These are phyloP conservation scores for Rapana venosa DNA, from an alignment of 2,888 invertebrate genomes.

Conservation along the genomic window DNA sequence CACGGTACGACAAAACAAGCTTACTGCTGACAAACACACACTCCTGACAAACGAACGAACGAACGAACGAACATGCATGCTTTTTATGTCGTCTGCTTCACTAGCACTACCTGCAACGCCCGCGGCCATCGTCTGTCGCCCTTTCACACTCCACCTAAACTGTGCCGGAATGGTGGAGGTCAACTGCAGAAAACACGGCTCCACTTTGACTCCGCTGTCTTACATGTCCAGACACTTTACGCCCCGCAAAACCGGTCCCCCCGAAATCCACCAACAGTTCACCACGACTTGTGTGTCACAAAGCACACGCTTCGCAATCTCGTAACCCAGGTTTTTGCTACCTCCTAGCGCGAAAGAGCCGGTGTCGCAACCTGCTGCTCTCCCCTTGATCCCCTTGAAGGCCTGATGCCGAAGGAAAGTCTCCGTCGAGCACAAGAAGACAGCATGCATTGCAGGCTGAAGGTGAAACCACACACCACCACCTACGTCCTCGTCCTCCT, in stretches of 20 bases:
- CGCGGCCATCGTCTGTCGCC: constrained; percentile 23
- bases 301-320: background rate
- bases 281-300: background rate
- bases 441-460: background rate
- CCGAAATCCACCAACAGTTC: background rate
- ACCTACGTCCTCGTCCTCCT: background rate
- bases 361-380: constrained; percentile 39
- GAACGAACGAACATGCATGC: background rate
- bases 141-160: constrained; percentile 3
- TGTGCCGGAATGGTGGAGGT: constrained; percentile 11
- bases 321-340: constrained; percentile 11
- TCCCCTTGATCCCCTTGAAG: constrained; percentile 32
- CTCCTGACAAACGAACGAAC: too few species aligned
- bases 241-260: too few species aligned
- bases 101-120: constrained; percentile 19
- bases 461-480: constrained; percentile 11
- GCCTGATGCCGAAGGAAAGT: constrained; percentile 17
- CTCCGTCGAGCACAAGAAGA: background rate
- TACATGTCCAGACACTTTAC: background rate
- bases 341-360: constrained; percentile 29
- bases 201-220: background rate
- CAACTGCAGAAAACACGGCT: background rate
- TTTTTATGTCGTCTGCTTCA: constrained; percentile 38
- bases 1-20: background rate
- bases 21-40: background rate